Conservation (phyloP, 2,888 invertebrate genomes). For the Caradrina clavipalpis region DNA sequence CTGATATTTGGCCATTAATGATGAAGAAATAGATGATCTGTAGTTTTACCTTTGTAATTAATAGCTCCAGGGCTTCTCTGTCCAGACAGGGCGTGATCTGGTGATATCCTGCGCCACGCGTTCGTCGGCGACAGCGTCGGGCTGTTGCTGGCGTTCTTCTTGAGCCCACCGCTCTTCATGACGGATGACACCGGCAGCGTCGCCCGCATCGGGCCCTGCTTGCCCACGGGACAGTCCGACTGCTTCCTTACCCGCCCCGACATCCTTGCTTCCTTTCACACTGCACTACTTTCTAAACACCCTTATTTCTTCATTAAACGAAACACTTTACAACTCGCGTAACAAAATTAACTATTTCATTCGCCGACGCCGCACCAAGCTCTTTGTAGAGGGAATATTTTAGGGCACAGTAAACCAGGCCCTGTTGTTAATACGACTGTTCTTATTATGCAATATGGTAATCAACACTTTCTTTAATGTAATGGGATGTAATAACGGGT, state of each 20-base stretch:
- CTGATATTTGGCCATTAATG: neutral
- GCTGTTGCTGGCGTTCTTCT: slow-evolving; percentile 92
- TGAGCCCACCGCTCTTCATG: slow-evolving; percentile 92
- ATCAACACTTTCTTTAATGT: slow-evolving; percentile 69
- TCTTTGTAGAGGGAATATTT: slow-evolving; percentile 84
- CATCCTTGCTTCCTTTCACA: slow-evolving; percentile 81
- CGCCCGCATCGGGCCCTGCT: slow-evolving; percentile 94
- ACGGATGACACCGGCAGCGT: slow-evolving; percentile 94
- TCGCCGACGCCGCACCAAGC: slow-evolving; percentile 84
- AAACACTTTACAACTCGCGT: slow-evolving; percentile 72
- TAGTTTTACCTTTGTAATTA: slow-evolving; percentile 92
- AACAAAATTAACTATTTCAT: slow-evolving; percentile 78
- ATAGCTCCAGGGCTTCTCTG: slow-evolving; percentile 94
- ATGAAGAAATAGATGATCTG: neutral
- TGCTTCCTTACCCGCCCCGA: slow-evolving; percentile 92
- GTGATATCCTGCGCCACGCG: slow-evolving; percentile 93
- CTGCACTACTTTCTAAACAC: slow-evolving; percentile 68
- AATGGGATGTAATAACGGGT: slow-evolving; percentile 74
- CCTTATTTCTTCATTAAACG: slow-evolving; percentile 69
- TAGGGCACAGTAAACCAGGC: slow-evolving; percentile 70
- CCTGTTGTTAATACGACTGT: slow-evolving; percentile 46
- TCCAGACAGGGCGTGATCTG: slow-evolving; percentile 93
- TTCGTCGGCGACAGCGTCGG: slow-evolving; percentile 93
- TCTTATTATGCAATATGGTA: slow-evolving; percentile 69
- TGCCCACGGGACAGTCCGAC: slow-evolving; percentile 92